These are phyloP conservation scores for Xanthorhoe spadicearia DNA, from an alignment of 2,888 invertebrate genomes.

Conservation along the genomic window DNA sequence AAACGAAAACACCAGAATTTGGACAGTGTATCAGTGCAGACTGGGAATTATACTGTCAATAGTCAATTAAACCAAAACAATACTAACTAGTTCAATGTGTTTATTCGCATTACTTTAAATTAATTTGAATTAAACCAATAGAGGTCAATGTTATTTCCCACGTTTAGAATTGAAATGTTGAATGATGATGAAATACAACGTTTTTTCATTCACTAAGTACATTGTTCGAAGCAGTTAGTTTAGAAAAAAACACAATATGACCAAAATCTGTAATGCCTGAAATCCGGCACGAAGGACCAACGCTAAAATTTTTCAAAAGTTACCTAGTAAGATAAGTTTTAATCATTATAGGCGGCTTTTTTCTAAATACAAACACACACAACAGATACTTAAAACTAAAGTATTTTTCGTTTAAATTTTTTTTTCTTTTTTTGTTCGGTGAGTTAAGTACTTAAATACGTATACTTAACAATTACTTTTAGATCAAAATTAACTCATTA, in stretches of 20 bases:
- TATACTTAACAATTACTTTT: conserved; percentile 3
- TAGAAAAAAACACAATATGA: not conserved
- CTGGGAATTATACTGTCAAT: not conserved
- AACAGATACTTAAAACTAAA: too few species aligned
- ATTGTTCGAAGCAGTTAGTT: not conserved
- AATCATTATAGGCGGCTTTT: too few species aligned
- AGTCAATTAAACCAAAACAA: not conserved
- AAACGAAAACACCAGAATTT: too few species aligned
- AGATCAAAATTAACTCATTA: conserved; percentile 32
- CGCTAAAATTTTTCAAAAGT: too few species aligned
- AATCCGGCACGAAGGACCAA: conserved; percentile 5
- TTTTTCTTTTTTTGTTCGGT: too few species aligned
- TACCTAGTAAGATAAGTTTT: too few species aligned
- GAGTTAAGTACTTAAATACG: too few species aligned
- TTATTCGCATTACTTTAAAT: conserved; percentile 6
- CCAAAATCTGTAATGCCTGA: not conserved
- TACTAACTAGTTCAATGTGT: conserved; percentile 19
- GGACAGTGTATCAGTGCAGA: too few species aligned
- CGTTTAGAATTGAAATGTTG: conserved; percentile 15
- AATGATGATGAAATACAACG: conserved; percentile 10
- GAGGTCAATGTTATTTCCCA: conserved; percentile 55
- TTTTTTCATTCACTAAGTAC: conserved; percentile 1
- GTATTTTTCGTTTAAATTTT: too few species aligned
- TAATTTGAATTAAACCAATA: conserved; percentile 37
- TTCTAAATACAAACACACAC: too few species aligned